Percentiles rank a stretch among this genome's conserved stretches.
phyloP scores from a whole-genome alignment of 2,113 vertebrate species.

The Archilochus colubris region DNA sequence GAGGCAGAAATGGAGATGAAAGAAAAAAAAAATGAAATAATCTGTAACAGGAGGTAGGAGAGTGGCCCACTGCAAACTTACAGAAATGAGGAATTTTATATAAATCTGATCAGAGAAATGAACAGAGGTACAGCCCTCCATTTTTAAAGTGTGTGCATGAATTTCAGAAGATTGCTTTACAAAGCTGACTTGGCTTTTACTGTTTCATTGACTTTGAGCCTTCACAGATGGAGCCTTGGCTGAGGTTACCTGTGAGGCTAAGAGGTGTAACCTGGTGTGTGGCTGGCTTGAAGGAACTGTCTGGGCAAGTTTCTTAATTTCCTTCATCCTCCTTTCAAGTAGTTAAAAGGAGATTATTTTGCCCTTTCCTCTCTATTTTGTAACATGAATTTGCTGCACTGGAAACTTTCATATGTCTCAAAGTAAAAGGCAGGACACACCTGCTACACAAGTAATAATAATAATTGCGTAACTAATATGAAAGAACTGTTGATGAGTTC shows the following conservation, averaged over 20 bases:
- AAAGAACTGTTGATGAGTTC: conserved; percentile 17
- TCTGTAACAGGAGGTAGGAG: not conserved
- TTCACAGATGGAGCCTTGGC: not conserved
- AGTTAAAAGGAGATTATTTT: not conserved
- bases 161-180: not conserved
- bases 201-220: not conserved
- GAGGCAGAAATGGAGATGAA: not conserved
- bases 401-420: not conserved
- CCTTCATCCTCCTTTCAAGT: not conserved
- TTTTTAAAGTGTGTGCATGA: not conserved
- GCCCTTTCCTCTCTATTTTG: not conserved
- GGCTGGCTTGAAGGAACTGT: not conserved
- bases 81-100: not conserved
- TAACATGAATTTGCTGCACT: not conserved
- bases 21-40: accelerated
- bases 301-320: not conserved
- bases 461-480: not conserved
- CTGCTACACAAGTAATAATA: not conserved
- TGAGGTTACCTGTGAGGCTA: not conserved
- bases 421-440: conserved; percentile 7
- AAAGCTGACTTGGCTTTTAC: not conserved
- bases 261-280: not conserved
- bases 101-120: not conserved
- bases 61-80: not conserved
- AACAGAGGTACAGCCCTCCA: not conserved